phyloP scores from a whole-genome alignment of 2,113 vertebrate genomes.

The Callopanchax toddi region DNA sequence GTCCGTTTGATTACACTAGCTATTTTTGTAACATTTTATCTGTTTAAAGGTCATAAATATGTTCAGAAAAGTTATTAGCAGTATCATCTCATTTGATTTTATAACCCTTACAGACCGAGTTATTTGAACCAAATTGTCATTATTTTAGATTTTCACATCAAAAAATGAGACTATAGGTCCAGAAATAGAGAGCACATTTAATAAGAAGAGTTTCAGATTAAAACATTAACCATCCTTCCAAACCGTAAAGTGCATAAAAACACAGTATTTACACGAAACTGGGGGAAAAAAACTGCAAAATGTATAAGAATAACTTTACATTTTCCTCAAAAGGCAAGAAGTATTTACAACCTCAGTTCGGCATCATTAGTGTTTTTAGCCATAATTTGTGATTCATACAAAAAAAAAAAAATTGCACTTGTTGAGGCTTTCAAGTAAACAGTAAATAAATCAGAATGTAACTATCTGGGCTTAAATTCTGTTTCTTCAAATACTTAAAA shows the following conservation, averaged over 20 bases:
- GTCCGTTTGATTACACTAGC: no score
- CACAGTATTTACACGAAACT: slow-evolving; percentile 15
- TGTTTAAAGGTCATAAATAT: no score
- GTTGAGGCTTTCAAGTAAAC: background rate
- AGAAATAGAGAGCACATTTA: slow-evolving; percentile 44
- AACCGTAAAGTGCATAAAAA: slow-evolving; percentile 53
- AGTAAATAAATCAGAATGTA: no score
- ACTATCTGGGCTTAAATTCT: no score
- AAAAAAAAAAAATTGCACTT: background rate
- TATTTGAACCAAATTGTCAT: no score
- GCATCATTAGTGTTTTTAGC: background rate
- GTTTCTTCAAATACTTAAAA: no score
- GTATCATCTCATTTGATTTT: no score
- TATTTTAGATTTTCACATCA: no score
- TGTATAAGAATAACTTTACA: background rate
- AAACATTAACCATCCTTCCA: background rate
- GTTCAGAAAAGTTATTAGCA: no score
- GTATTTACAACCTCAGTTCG: slow-evolving; percentile 23
- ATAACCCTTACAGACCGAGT: no score
- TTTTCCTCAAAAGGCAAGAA: slow-evolving; percentile 3
- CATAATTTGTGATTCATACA: background rate
- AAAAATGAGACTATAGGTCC: background rate
- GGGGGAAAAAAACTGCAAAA: background rate
- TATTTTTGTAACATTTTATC: no score
- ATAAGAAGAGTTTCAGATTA: slow-evolving; percentile 42